Conservation (phyloP, 2,113 vertebrate species). For the Ginglymostoma cirratum region DNA sequence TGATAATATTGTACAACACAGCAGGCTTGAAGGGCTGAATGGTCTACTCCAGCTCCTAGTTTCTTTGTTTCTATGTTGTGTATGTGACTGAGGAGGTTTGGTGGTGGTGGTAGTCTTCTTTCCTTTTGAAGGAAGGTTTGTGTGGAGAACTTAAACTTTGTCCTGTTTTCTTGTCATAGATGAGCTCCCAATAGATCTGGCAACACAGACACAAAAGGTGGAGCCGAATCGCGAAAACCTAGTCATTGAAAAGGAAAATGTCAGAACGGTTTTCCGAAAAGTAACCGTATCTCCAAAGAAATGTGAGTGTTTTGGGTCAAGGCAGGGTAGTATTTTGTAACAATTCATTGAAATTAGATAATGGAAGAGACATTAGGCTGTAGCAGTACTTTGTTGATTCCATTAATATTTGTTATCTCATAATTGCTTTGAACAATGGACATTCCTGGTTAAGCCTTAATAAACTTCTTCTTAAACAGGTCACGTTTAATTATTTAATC, state of each 20-base stretch:
- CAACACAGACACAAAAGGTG: neutral
- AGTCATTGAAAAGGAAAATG: slow-evolving; percentile 70
- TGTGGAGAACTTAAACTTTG: neutral
- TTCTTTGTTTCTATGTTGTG: too few species aligned
- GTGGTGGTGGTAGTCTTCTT: neutral
- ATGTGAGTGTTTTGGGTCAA: slow-evolving; percentile 51
- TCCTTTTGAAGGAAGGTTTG: neutral
- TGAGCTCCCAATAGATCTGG: neutral
- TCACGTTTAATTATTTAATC: neutral
- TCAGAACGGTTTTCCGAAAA: slow-evolving; percentile 56
- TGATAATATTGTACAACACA: too few species aligned
- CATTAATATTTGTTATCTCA: neutral
- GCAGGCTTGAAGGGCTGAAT: too few species aligned
- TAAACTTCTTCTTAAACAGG: neutral
- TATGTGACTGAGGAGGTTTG: neutral
- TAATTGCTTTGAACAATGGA: neutral
- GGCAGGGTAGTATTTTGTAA: neutral
- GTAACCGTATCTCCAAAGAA: slow-evolving; percentile 56
- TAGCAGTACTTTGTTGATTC: neutral
- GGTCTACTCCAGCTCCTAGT: too few species aligned
- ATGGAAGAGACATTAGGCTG: neutral
- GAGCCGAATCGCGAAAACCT: slow-evolving; percentile 13
- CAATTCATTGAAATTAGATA: neutral
- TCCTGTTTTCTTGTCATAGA: neutral
- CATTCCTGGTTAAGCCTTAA: too few species aligned